A percentile compares a stretch with the other conserved stretches of the same genome.
Evolutionary conservation across 2,113 vertebrate species (phyloP).

Genomic region (Anolis carolinensis): DNA sequence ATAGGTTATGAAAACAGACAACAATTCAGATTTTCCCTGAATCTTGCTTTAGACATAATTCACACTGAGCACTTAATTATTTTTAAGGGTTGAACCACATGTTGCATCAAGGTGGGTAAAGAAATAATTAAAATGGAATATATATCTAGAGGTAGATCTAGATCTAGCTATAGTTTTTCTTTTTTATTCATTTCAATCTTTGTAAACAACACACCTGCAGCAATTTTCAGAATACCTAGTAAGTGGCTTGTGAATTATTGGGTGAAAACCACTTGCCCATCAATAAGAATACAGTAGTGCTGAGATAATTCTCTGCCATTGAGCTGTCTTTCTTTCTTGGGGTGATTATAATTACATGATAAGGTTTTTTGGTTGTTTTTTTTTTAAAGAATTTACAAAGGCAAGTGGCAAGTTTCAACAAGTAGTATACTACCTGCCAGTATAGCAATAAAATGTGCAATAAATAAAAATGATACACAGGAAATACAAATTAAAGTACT

Average conservation of each 20-base stretch:
- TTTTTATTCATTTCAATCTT: neutral
- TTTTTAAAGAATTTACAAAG: neutral
- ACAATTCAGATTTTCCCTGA: slow-evolving; percentile 49
- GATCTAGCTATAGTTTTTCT: neutral
- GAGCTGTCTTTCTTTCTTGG: neutral
- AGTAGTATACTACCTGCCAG: neutral
- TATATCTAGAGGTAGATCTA: slow-evolving; percentile 6
- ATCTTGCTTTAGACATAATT: slow-evolving; percentile 49
- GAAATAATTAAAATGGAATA: slow-evolving; percentile 3
- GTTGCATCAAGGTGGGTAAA: neutral
- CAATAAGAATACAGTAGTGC: neutral
- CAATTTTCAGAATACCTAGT: neutral
- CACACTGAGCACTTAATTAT: slow-evolving; percentile 54
- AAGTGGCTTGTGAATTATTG: neutral
- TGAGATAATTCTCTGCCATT: neutral
- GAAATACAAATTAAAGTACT: neutral
- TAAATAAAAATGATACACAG: too few species aligned
- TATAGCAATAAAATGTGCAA: too few species aligned
- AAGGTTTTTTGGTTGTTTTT: neutral
- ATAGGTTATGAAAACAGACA: slow-evolving; percentile 53
- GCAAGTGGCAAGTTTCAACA: neutral
- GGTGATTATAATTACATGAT: neutral
- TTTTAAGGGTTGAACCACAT: slow-evolving; percentile 34
- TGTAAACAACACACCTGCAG: neutral
- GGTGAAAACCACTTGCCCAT: neutral